Conservation (phyloP, 1,140 invertebrate species). For the Papilio polyxenes region DNA sequence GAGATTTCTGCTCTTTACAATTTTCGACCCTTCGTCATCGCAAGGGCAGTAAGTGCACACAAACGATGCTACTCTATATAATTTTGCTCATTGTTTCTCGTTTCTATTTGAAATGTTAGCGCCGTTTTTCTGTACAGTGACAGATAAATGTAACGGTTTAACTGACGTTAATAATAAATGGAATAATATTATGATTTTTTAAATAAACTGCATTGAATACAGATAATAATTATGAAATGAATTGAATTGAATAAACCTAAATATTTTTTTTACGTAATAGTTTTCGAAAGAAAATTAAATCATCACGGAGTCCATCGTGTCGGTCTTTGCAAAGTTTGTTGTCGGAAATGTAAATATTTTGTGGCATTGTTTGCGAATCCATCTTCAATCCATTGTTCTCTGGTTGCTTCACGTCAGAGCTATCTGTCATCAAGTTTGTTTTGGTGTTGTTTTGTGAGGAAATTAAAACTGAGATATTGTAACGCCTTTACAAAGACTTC, state of each 20-base stretch:
- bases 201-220: neutral
- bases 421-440: neutral
- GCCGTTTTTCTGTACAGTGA: neutral
- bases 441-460: neutral
- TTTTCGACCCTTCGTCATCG: neutral
- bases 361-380: constrained; percentile 33
- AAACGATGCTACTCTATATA: neutral
- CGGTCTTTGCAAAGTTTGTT: neutral
- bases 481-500: neutral
- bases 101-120: neutral
- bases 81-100: neutral
- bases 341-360: constrained; percentile 45
- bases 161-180: neutral
- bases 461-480: constrained; percentile 25
- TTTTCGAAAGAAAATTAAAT: neutral
- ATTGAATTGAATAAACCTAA: neutral
- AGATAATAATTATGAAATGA: neutral
- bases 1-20: neutral
- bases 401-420: neutral
- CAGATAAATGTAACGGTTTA: neutral
- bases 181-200: neutral
- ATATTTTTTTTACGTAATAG: neutral
- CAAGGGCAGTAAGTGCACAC: constrained; percentile 10
- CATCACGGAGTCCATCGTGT: neutral
- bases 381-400: constrained; percentile 42